Evolutionary conservation across 2,888 invertebrate species (phyloP), one percentile per base, ranked within the genome.

Genomic region (Rotaria socialis): DNA sequence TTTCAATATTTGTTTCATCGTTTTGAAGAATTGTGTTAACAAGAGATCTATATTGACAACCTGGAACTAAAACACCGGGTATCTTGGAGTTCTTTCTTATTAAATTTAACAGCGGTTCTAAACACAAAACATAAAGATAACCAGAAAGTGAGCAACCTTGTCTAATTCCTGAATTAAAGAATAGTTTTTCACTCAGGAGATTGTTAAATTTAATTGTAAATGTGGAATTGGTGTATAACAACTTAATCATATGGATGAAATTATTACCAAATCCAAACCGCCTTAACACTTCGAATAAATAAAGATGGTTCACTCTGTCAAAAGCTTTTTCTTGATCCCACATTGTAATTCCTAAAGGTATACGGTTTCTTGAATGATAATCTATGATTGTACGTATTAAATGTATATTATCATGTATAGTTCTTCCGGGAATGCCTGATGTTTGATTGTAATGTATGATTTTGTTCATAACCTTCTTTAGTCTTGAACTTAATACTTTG

Each of bases 281-380:
- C 16, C 85, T 5, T 58, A 89, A 84, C 11, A 86, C 86, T 84
- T 88, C 85, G 87, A 87, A 88, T 43, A 89, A n/a, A 86, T 87
- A 88, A 27, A 86, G 85, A 85, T 88, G 88, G 50, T 86, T 87
- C 19, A 88, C 88, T 67, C 88, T 85, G 85, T 89, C 88, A 67
- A 89, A 89, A 3, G 88, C 88, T 67, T 89, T 89, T 80, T 88
- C 88, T 86, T 89, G 89, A 80, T 89, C 89, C 52, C 88, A 58
- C 86, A 74, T 85, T 58, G 88, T 88, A 85, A 88, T 88, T 67
- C 86, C 86, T 50, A 87, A 4, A n/a, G 58, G 58, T n/a, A n/a
- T n/a, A 58, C 58, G 58, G n/a, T 58, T 58, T n/a, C 58, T 58
- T 58, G 58, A 58, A n/a, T 58, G n/a, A 58, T 58, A 58, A 22